Evolutionary conservation across 53 echinoderm and acorn worm species (phyloP).

Genomic region (Holothuria leucospilota): DNA sequence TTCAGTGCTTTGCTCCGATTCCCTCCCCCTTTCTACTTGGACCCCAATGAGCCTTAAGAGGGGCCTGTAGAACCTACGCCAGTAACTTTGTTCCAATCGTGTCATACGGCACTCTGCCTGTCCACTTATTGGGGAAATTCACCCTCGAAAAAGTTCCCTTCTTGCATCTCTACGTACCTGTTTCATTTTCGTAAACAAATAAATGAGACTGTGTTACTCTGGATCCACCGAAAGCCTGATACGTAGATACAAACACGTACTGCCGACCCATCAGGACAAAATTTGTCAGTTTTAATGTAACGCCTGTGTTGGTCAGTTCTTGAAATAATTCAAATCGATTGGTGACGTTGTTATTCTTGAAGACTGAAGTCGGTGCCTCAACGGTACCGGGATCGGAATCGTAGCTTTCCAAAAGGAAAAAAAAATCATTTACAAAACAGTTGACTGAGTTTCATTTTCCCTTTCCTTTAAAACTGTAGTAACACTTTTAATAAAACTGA

Average conservation of each 20-base stretch:
- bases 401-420: not conserved
- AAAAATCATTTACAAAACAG: too few relatives aligned
- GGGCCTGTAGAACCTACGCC: too few relatives aligned
- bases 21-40: too few relatives aligned
- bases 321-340: slow-evolving; percentile 63
- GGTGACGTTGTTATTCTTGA: slow-evolving; percentile 49
- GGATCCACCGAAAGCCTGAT: slow-evolving; percentile 53
- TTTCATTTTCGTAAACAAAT: slow-evolving; percentile 55
- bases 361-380: slow-evolving; percentile 51
- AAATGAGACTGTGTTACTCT: slow-evolving; percentile 48
- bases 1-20: too few relatives aligned
- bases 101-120: too few relatives aligned
- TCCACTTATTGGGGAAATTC: too few relatives aligned
- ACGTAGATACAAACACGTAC: slow-evolving; percentile 72
- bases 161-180: not conserved
- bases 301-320: slow-evolving; percentile 35
- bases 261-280: slow-evolving; percentile 66
- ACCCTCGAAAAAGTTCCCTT: too few relatives aligned
- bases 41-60: too few relatives aligned
- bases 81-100: too few relatives aligned
- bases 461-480: too few relatives aligned
- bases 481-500: too few relatives aligned
- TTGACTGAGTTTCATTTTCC: too few relatives aligned
- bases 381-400: slow-evolving; percentile 23
- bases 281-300: slow-evolving; percentile 22